These are phyloP conservation scores for Pseudachorutes palmiensis DNA, from an alignment of 1,140 invertebrate species.

Conservation along the genomic window DNA sequence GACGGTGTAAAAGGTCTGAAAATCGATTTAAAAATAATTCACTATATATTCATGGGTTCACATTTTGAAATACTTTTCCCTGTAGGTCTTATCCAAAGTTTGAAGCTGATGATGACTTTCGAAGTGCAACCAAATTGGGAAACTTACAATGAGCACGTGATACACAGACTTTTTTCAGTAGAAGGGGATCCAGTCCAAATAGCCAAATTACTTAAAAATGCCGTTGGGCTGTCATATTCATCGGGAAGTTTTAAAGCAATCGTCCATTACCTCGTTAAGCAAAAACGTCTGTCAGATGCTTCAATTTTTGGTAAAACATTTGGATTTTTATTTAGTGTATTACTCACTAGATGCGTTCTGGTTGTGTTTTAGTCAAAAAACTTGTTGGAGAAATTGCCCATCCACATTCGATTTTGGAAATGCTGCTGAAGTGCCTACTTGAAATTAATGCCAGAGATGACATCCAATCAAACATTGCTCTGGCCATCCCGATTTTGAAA, in stretches of 20 bases:
- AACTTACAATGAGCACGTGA: conserved; percentile 12
- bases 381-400: background rate
- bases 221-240: conserved; percentile 6
- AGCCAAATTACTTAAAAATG: conserved; percentile 13
- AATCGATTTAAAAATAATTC: background rate
- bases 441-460: conserved; percentile 14
- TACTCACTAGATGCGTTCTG: background rate
- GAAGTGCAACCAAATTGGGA: conserved; percentile 19
- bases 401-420: background rate
- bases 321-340: conserved; percentile 18
- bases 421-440: background rate
- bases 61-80: conserved; percentile 5
- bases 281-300: conserved; percentile 10
- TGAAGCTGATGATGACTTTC: conserved; percentile 16
- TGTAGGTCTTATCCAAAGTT: conserved; percentile 5
- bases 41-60: background rate
- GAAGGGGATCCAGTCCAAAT: conserved; percentile 10
- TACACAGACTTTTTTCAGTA: conserved; percentile 12
- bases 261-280: conserved; percentile 10
- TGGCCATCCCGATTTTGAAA: conserved; percentile 10
- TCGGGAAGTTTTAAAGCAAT: conserved; percentile 25
- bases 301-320: conserved; percentile 15
- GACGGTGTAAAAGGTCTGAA: conserved; percentile 9
- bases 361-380: too few species aligned
- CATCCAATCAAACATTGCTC: background rate